Evolutionary conservation across 2,888 invertebrate genomes (phyloP).

Genomic region (Parasteatoda lunata): DNA sequence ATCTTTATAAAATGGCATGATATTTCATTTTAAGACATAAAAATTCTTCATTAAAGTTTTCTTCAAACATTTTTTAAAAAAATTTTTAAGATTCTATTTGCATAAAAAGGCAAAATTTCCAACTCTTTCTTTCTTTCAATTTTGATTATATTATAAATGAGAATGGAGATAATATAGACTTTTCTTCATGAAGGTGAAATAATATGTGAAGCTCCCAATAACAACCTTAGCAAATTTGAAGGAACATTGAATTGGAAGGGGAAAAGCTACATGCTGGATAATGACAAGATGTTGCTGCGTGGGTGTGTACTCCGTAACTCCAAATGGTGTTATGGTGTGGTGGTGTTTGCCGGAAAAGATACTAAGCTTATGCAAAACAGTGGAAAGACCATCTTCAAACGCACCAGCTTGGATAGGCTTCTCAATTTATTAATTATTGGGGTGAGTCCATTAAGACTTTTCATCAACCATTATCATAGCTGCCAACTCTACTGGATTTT

Average conservation of each 20-base stretch:
- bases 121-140: too few relatives aligned
- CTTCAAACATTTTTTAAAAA: too few relatives aligned
- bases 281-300: slow-evolving; percentile 95
- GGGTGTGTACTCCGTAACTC: slow-evolving; percentile 97
- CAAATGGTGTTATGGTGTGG: slow-evolving; percentile 96
- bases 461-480: too few relatives aligned
- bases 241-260: slow-evolving; percentile 85
- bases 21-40: too few relatives aligned
- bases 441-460: slow-evolving; percentile 78
- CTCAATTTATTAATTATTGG: slow-evolving; percentile 99
- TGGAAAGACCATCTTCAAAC: slow-evolving; percentile 98
- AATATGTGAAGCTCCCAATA: slow-evolving; percentile 97
- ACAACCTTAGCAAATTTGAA: slow-evolving; percentile 97
- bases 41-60: too few relatives aligned
- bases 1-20: too few relatives aligned
- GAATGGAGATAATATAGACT: too few relatives aligned
- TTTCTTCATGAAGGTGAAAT: slow-evolving; percentile 80
- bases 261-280: slow-evolving; percentile 87
- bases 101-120: too few relatives aligned
- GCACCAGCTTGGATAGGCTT: slow-evolving; percentile 98
- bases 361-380: slow-evolving; percentile 99
- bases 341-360: slow-evolving; percentile 98
- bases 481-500: too few relatives aligned
- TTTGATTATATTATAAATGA: too few relatives aligned
- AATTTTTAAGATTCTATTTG: too few relatives aligned